A percentile compares a stretch with the other conserved stretches of the same genome.
These are phyloP conservation scores for Sebastes diaconus DNA, from an alignment of 2,797 vertebrate species.

Conservation along the genomic window DNA sequence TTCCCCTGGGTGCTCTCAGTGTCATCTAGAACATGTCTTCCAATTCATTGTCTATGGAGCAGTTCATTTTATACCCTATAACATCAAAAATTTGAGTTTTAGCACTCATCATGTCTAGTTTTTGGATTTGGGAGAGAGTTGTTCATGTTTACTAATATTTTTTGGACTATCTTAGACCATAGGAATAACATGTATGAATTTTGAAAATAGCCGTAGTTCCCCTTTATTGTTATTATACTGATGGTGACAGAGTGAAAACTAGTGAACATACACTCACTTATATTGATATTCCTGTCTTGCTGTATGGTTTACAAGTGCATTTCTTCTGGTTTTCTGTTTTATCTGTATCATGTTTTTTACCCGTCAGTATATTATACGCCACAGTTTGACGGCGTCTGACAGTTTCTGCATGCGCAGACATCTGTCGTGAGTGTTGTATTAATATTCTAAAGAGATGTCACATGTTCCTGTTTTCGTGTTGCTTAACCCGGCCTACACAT, in stretches of 20 bases:
- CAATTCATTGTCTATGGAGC: too few species aligned
- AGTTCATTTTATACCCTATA: too few species aligned
- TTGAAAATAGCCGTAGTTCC: too few species aligned
- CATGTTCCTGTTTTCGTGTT: conserved; percentile 76
- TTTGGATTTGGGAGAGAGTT: too few species aligned
- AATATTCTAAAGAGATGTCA: conserved; percentile 77
- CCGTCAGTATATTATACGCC: background rate
- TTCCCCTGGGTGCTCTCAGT: too few species aligned
- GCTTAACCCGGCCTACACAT: conserved; percentile 48
- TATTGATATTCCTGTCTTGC: background rate
- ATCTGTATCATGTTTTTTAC: background rate
- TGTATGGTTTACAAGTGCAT: background rate
- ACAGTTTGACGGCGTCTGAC: background rate
- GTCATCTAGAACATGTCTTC: too few species aligned
- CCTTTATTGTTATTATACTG: background rate
- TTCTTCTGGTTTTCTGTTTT: background rate
- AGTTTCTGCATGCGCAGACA: background rate
- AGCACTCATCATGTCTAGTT: too few species aligned
- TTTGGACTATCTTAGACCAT: too few species aligned
- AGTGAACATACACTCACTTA: background rate
- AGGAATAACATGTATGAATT: too few species aligned
- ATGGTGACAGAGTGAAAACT: background rate
- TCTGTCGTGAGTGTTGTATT: conserved; percentile 11
- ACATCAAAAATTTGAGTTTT: too few species aligned
- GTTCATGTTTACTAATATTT: too few species aligned